Percentiles rank a stretch among this genome's conserved stretches.
Evolutionary conservation across 1,140 invertebrate species (phyloP).

Genomic region (Macrobrachium nipponense): DNA sequence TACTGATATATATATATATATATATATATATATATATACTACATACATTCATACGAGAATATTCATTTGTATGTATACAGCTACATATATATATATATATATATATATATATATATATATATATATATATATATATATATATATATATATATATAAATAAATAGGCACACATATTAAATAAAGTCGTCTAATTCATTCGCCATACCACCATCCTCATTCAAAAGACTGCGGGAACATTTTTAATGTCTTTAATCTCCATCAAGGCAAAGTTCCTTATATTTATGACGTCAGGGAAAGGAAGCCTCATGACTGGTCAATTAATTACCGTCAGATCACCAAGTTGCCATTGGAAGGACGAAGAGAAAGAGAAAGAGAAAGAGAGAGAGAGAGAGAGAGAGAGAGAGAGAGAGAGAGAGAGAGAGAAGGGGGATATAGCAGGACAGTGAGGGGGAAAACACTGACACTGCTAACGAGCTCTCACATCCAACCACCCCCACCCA

Average conservation of each 20-base stretch:
- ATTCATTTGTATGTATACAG: background rate
- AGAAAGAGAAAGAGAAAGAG: background rate
- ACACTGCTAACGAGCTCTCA: no score
- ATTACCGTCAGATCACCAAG: background rate
- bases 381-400: background rate
- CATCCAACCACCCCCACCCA: no score
- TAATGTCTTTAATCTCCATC: no score
- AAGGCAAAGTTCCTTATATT: no score
- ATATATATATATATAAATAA: background rate
- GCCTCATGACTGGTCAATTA: background rate
- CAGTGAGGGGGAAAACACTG: background rate
- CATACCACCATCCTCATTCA: no score
- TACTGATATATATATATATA: no score
- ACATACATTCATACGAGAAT: no score
- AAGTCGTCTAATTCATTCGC: no score
- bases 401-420: background rate
- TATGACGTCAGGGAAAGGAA: background rate
- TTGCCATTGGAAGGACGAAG: background rate
- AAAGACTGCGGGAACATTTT: no score
- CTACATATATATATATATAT: background rate
- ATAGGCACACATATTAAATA: background rate
- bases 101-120: background rate
- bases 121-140: conserved; percentile 7
- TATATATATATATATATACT: no score
- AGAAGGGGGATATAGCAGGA: background rate